phyloP scores from a whole-genome alignment of 1,140 invertebrate genomes.

The Neoseiulus cucumeris region DNA sequence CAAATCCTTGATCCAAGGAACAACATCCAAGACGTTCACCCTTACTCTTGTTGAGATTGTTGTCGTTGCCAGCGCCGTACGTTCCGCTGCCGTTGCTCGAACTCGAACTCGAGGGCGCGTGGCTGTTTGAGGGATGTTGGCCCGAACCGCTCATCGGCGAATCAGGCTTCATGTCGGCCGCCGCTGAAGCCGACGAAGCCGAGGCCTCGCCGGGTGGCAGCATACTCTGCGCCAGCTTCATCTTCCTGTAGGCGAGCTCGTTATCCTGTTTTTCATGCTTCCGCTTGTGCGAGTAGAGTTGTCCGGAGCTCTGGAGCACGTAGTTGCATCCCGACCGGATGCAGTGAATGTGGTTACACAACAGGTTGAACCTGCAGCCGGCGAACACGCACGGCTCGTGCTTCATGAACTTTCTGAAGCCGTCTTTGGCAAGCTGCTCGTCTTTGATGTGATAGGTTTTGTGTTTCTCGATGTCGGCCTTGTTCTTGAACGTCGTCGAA shows the following conservation, averaged over 20 bases:
- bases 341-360: constrained; percentile 96
- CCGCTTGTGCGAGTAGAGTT: constrained; percentile 89
- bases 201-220: constrained; percentile 19
- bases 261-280: constrained; percentile 85
- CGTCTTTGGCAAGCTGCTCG: constrained; percentile 77
- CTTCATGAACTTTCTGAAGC: constrained; percentile 97
- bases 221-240: constrained; percentile 40
- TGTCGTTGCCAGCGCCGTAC: no score
- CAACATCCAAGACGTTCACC: no score
- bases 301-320: constrained; percentile 82
- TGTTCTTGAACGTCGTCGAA: constrained; percentile 93
- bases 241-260: constrained; percentile 57
- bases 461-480: constrained; percentile 99
- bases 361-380: constrained; percentile 71
- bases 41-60: no score
- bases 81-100: no score
- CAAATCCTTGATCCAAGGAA: no score
- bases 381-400: constrained; percentile 78
- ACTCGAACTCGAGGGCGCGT: no score
- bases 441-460: constrained; percentile 97
- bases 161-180: constrained; percentile 8
- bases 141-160: neutral
- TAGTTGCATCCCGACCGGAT: constrained; percentile 81
- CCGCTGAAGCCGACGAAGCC: constrained; percentile 5
- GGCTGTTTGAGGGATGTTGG: no score